Evolutionary conservation across 2,797 vertebrate species (phyloP).

Genomic region (Sebastes jordani): DNA sequence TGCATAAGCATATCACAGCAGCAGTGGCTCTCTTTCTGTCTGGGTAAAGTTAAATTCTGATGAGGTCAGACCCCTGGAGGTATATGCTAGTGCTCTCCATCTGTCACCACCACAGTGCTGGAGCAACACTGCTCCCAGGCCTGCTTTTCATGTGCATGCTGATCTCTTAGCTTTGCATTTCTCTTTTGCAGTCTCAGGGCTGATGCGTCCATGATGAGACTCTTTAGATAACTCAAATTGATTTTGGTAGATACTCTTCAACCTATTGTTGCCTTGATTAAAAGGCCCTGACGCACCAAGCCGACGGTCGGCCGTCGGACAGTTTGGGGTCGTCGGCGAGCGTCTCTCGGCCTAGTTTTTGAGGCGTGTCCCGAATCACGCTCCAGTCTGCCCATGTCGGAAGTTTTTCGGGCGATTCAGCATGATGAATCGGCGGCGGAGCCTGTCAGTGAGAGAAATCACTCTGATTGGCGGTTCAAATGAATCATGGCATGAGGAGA

Average conservation of each 20-base stretch:
- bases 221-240: constrained; percentile 1
- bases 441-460: too few relatives aligned
- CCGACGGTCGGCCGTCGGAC: too few relatives aligned
- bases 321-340: too few relatives aligned
- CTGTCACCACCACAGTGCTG: constrained; percentile 56
- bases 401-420: too few relatives aligned
- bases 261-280: background rate
- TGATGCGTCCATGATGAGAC: constrained; percentile 9
- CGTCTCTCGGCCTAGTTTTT: too few relatives aligned
- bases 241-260: background rate
- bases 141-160: constrained; percentile 45
- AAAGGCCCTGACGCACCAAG: too few relatives aligned
- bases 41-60: constrained; percentile 59
- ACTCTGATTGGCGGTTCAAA: too few relatives aligned
- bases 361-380: too few relatives aligned
- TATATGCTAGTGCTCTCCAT: constrained; percentile 58
- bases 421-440: too few relatives aligned
- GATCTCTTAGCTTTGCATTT: constrained; percentile 32
- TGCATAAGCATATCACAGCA: constrained; percentile 25
- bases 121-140: constrained; percentile 41
- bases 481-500: too few relatives aligned
- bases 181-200: constrained; percentile 8
- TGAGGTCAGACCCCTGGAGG: constrained; percentile 68
- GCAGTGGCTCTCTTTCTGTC: constrained; percentile 41
- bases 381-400: too few relatives aligned